These are phyloP conservation scores for Pseudochaenichthys georgianus DNA, from an alignment of 2,797 vertebrate species.

Conservation along the genomic window DNA sequence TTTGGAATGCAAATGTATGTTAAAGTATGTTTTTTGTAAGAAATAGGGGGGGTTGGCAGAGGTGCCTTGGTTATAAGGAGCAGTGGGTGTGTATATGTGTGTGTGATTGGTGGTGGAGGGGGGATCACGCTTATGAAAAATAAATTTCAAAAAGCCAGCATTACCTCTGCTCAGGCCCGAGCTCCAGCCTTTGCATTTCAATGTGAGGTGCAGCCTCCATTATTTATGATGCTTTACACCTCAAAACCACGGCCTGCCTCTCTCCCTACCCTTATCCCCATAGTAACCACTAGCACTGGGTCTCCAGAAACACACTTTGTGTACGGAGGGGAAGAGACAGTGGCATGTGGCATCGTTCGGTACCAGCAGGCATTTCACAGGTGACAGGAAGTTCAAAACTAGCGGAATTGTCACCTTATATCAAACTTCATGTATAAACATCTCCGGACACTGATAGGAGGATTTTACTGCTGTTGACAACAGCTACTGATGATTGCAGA, in stretches of 20 bases:
- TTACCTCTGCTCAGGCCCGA: slow-evolving; percentile 82
- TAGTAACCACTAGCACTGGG: slow-evolving; percentile 80
- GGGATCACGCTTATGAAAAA: slow-evolving; percentile 80
- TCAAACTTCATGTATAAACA: slow-evolving; percentile 27
- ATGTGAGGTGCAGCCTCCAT: slow-evolving; percentile 85
- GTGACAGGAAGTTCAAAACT: slow-evolving; percentile 43
- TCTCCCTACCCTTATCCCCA: slow-evolving; percentile 78
- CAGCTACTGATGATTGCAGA: slow-evolving; percentile 12
- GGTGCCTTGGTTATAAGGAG: slow-evolving; percentile 44
- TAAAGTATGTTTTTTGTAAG: slow-evolving; percentile 58
- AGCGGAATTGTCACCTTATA: not conserved
- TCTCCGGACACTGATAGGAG: not conserved
- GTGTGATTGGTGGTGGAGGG: slow-evolving; percentile 35
- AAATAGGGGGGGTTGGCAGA: slow-evolving; percentile 14
- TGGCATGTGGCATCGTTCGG: slow-evolving; percentile 35
- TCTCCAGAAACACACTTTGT: slow-evolving; percentile 53
- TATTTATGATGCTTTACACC: slow-evolving; percentile 88
- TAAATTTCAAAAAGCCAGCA: slow-evolving; percentile 87
- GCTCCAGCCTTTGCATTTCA: slow-evolving; percentile 88
- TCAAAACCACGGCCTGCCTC: slow-evolving; percentile 81
- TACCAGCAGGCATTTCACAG: slow-evolving; percentile 17
- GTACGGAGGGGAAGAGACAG: slow-evolving; percentile 14
- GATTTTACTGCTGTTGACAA: slow-evolving; percentile 6
- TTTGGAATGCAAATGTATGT: slow-evolving; percentile 72
- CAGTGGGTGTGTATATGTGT: slow-evolving; percentile 33